Evolutionary conservation across 2,113 vertebrate genomes (phyloP).

Genomic region (Eudyptes chrysolophus): DNA sequence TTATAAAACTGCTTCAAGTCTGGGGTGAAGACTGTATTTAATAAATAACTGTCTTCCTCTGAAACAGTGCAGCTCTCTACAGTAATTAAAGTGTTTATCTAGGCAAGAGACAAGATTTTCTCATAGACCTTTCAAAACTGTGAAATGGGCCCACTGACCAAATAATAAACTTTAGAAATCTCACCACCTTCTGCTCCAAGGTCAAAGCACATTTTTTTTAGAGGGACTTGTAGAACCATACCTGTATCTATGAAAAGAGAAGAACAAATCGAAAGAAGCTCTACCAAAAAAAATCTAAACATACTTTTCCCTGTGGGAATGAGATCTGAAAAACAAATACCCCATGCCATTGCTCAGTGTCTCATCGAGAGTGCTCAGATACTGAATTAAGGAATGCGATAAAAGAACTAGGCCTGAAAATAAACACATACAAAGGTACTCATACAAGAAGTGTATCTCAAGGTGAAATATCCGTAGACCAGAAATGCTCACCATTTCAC

Average conservation of each 20-base stretch:
- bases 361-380: neutral
- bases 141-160: neutral
- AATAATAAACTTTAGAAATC: neutral
- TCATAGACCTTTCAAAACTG: constrained; percentile 4
- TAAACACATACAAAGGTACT: neutral
- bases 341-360: neutral
- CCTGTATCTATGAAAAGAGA: neutral
- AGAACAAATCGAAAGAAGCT: neutral
- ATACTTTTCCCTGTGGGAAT: neutral
- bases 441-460: neutral
- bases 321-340: neutral
- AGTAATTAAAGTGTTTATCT: constrained; percentile 1
- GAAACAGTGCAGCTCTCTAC: neutral
- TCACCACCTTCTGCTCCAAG: neutral
- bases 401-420: neutral
- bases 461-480: neutral
- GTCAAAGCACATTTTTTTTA: neutral
- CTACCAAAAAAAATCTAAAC: neutral
- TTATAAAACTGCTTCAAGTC: neutral
- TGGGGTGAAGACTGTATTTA: neutral
- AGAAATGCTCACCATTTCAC: constrained; percentile 12
- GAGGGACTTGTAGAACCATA: neutral
- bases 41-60: neutral
- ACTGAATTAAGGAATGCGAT: neutral
- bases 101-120: neutral